Evolutionary conservation across 2,113 vertebrate genomes (phyloP).

Genomic region (Stigmatopora nigra): DNA sequence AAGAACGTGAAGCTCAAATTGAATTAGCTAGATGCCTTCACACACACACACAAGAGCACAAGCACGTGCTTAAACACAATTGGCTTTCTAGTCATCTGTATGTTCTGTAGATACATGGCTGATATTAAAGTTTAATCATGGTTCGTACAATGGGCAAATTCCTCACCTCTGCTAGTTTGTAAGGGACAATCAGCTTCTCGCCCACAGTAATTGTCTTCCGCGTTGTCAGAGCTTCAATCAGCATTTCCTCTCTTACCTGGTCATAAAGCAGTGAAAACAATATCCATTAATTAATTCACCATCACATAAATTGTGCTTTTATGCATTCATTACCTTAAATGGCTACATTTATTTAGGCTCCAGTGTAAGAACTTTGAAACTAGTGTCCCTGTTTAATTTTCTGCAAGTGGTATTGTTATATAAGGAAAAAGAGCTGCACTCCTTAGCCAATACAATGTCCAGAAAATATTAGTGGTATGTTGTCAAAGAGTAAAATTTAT

Average conservation of each 20-base stretch:
- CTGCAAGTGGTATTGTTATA: constrained; percentile 26
- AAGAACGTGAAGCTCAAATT: background rate
- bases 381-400: constrained; percentile 5
- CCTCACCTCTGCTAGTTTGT: constrained; percentile 88
- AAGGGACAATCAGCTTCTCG: constrained; percentile 92
- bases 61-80: background rate
- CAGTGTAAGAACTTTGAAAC: background rate
- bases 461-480: background rate
- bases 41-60: background rate
- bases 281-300: background rate
- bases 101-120: background rate
- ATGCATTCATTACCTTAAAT: background rate
- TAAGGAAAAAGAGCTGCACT: background rate
- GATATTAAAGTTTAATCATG: background rate
- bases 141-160: background rate
- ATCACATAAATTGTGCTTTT: background rate
- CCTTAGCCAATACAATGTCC: background rate
- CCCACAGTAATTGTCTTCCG: constrained; percentile 94
- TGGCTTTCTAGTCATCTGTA: background rate
- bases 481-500: background rate
- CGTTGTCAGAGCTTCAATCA: constrained; percentile 92
- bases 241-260: constrained; percentile 96
- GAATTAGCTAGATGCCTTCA: constrained; percentile 12
- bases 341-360: too few relatives aligned
- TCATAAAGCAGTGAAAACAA: constrained; percentile 5